Base-by-base conservation (phyloP, 2,113 vertebrate species). In the Tragelaphus imberbis region DNA sequence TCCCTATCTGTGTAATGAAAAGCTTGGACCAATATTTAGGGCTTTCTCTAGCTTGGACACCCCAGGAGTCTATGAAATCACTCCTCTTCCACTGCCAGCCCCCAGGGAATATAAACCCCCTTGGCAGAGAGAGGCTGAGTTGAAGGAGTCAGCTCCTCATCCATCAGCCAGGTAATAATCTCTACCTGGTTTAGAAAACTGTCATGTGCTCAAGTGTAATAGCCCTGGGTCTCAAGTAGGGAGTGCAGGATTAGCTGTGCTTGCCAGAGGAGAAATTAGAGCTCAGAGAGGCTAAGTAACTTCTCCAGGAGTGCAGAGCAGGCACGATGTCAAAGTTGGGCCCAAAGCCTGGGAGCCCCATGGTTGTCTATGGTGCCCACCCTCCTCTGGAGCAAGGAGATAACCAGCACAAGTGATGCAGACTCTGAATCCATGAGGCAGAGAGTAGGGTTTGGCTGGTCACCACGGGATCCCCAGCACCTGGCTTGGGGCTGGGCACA, bases 311-410 rank as follows among this genome's bases (percentile, higher is more conserved):
- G 11, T 3, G 49, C 10, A 33, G 58, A n/a, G 96, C 25, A 49
- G 85, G 56, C 3, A 13, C 8, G 19, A 56, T 15, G 40, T 47
- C 65, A 44, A n/a, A 44, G 33, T 0, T 28, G 71, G 58, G 58
- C 33, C 61, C 40, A 25, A 33, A 58, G 68, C 28, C 87, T 25
- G 68, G 2, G 28, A 58, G 36, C 63, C 25, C 63, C n/a, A n/a
- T 0, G 28, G 85, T 28, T 16, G n/a, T 56, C 65, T 30, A 16
- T 0, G 15, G 28, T 2, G 25, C 55, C 91, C 63, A 77, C 0
- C 0, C 49, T 96, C 49, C 25, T 10, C 65, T 11, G 28, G 30
- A 25, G 44, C 81, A 12, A 80, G 14, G 16, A 80, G 51, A 63
- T 12, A 23, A n/a, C 33, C 53, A 47, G 92, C 44, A 2, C 30